Conservation (phyloP, 2,888 invertebrate species). For the Cecidostiba fungosa region DNA sequence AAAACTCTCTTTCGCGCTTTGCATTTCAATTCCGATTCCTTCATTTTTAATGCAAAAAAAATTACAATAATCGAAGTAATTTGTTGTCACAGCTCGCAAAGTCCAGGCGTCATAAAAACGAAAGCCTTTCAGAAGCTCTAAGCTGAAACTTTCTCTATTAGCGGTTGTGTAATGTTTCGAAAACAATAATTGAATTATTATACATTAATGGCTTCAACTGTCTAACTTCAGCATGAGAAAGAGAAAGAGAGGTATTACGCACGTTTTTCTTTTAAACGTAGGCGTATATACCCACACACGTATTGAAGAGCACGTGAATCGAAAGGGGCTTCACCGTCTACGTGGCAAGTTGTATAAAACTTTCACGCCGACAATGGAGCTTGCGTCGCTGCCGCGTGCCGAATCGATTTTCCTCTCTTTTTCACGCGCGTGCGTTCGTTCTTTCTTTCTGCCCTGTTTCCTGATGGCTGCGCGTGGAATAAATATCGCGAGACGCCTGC, state of each 20-base stretch:
- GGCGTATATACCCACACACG: neutral
- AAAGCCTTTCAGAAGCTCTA: neutral
- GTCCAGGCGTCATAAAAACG: neutral
- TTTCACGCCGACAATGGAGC: conserved; percentile 19
- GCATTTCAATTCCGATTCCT: no score
- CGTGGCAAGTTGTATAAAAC: conserved; percentile 23
- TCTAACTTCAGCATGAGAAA: no score
- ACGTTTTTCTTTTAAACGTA: neutral
- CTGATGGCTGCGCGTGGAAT: neutral
- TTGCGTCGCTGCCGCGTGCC: neutral
- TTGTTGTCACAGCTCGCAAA: no score
- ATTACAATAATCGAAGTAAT: no score
- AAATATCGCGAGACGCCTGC: conserved; percentile 13
- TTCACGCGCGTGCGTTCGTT: neutral
- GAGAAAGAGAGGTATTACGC: neutral
- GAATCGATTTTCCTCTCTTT: conserved; percentile 38
- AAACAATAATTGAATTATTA: no score
- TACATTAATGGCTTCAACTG: no score
- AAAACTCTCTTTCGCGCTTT: no score
- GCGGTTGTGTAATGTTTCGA: neutral
- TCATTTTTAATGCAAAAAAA: neutral
- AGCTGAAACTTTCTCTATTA: neutral
- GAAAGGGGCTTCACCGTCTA: neutral
- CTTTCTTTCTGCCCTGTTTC: conserved; percentile 23
- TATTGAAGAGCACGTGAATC: neutral